Base-by-base conservation (phyloP, 2,113 vertebrate genomes). In the Struthidea cinerea region DNA sequence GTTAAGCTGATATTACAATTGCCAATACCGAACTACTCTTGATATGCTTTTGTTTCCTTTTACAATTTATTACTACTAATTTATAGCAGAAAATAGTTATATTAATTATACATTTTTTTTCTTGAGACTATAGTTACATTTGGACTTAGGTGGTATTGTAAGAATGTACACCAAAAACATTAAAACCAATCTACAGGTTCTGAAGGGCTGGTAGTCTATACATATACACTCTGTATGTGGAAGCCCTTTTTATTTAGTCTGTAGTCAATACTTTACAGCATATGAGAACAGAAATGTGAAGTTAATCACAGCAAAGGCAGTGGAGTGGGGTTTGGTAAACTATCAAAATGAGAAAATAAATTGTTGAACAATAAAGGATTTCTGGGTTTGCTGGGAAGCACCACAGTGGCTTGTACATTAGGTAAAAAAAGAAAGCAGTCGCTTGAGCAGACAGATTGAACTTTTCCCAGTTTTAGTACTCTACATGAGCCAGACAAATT, bases 141-240 rank as follows among this genome's bases (percentile, higher is more conserved):
- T 50, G 3, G 82, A 67, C 4, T 56, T 27, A 4, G 1, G 6
- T 57, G 4, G 1, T 70, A 22, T 37, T 61, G 23, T 39, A 46
- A 18, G 60, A 73, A 82, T 37, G 10, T 4, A 9, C 19, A 4
- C 50, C 3, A 52, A 67, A 90, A 65, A 16, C 21, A 14, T 41
- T n/a, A n/a, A 27, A 82, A 42, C 1, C 1, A 13, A 2, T 41
- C 3, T 65, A 4, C 15, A 4, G 0, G 3, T 69, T 73, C 16
- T 65, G 10, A 53, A 26, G 26, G 44, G 4, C 9, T 49, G 5
- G 4, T n/a, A 61, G 22, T 44, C 9, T 26, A 5, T 50, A 27
- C 2, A 47, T 0, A 0, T 33, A 2, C 11, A 12, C 9, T 61
- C 23, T 41, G 13, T 7, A 22, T 7, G 5, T 46, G 47, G 12